Percentiles rank a stretch among this genome's conserved stretches.
These are phyloP conservation scores for Griposia aprilina DNA, from an alignment of 2,888 invertebrate species.

Conservation along the genomic window DNA sequence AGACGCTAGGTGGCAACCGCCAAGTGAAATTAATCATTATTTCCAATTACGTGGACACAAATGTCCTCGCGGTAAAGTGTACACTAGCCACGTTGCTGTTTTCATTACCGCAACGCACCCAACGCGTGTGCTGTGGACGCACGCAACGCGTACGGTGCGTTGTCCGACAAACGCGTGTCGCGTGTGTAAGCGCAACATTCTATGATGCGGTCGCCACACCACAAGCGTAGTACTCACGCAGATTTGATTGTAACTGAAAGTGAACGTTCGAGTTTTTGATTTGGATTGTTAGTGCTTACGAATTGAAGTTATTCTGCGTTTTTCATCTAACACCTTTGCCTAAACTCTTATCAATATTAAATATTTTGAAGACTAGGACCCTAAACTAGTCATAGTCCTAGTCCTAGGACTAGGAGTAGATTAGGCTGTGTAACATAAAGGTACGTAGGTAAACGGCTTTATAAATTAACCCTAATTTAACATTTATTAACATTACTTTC, in stretches of 20 bases:
- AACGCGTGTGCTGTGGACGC: conserved; percentile 28
- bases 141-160: conserved; percentile 39
- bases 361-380: too few species aligned
- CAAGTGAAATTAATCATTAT: conserved; percentile 58
- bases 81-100: conserved; percentile 28
- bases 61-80: conserved; percentile 42
- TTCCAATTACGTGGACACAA: conserved; percentile 56
- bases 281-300: not conserved
- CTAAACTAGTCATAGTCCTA: too few species aligned
- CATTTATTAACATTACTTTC: not conserved
- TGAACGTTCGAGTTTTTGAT: conserved; percentile 14
- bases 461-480: not conserved
- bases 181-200: conserved; percentile 60
- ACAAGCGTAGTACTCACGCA: conserved; percentile 60
- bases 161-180: conserved; percentile 59
- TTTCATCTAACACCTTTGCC: not conserved
- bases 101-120: conserved; percentile 34
- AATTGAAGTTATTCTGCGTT: not conserved
- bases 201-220: conserved; percentile 66
- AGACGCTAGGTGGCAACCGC: conserved; percentile 33
- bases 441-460: too few species aligned
- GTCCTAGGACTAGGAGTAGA: too few species aligned
- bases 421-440: too few species aligned
- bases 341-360: too few species aligned
- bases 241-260: conserved; percentile 57